Evolutionary conservation across 2,113 vertebrate genomes (phyloP).

Genomic region (Dunckerocampus dactyliophorus): DNA sequence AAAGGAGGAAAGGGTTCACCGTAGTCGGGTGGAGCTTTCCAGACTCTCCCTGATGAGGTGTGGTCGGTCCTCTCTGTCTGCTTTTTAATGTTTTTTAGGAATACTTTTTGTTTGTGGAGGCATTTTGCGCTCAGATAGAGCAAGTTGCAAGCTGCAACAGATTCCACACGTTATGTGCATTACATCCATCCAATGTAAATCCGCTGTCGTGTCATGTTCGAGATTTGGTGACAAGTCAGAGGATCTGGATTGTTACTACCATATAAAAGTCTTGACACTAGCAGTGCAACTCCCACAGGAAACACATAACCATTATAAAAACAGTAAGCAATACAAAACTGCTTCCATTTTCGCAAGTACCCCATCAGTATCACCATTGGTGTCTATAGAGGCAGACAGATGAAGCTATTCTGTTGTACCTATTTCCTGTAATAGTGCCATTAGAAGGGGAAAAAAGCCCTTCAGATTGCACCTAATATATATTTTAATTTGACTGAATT

Average conservation of each 20-base stretch:
- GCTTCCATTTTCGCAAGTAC: constrained; percentile 29
- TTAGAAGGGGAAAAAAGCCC: constrained; percentile 34
- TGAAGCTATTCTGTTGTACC: constrained; percentile 43
- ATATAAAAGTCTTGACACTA: constrained; percentile 7
- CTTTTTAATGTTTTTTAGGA: constrained; percentile 40
- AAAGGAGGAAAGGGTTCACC: constrained; percentile 44
- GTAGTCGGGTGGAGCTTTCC: constrained; percentile 47
- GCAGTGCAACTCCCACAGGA: constrained; percentile 22
- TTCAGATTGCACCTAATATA: constrained; percentile 43
- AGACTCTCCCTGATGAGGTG: constrained; percentile 64
- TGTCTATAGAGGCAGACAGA: constrained; percentile 44
- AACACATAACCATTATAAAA: constrained; percentile 28
- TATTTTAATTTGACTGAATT: constrained; percentile 63
- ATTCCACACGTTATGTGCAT: neutral
- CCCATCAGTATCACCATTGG: constrained; percentile 39
- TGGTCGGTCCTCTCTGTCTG: constrained; percentile 55
- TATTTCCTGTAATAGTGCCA: constrained; percentile 48
- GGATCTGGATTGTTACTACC: constrained; percentile 2
- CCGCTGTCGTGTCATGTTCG: constrained; percentile 6
- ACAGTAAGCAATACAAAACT: constrained; percentile 32
- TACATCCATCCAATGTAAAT: neutral
- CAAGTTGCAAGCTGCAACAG: constrained; percentile 1
- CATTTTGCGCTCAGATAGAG: neutral
- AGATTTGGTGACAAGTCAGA: constrained; percentile 7
- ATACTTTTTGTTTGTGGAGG: neutral